These are phyloP conservation scores for Solenopsis fugax DNA, from an alignment of 1,140 invertebrate genomes.

Conservation along the genomic window DNA sequence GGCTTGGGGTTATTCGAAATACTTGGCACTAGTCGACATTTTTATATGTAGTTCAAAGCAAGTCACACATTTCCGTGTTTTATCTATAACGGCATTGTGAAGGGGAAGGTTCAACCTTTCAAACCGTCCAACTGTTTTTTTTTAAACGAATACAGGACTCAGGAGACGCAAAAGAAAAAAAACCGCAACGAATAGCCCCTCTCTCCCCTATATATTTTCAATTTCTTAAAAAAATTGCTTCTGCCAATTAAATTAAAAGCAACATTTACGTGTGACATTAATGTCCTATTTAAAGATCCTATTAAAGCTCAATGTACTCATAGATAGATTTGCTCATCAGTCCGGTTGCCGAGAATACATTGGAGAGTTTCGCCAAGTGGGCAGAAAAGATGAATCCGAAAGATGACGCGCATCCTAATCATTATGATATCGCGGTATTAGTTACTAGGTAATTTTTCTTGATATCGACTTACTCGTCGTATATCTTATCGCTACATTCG, in stretches of 20 bases:
- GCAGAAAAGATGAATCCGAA: constrained; percentile 89
- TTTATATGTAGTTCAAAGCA: too few species aligned
- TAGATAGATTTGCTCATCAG: constrained; percentile 87
- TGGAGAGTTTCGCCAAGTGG: constrained; percentile 91
- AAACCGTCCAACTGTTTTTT: too few species aligned
- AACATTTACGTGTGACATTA: neutral
- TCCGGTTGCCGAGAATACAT: constrained; percentile 88
- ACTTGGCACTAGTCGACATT: too few species aligned
- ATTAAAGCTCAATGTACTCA: constrained; percentile 27
- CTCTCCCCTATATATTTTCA: too few species aligned
- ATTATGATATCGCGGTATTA: constrained; percentile 92
- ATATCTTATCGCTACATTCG: constrained; percentile 70
- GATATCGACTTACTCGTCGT: constrained; percentile 23
- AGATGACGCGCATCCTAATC: constrained; percentile 89
- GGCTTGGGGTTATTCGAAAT: too few species aligned
- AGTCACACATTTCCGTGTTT: too few species aligned
- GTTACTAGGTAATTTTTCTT: constrained; percentile 89
- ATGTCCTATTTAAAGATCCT: constrained; percentile 2
- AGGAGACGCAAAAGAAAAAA: too few species aligned
- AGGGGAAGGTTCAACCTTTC: too few species aligned
- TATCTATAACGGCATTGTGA: too few species aligned
- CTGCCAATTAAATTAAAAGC: neutral
- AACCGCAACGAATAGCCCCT: too few species aligned
- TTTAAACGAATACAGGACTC: too few species aligned
- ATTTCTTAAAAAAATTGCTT: too few species aligned